Conservation (phyloP, 2,888 invertebrate genomes). For the Heteromyza rotundicornis region DNA sequence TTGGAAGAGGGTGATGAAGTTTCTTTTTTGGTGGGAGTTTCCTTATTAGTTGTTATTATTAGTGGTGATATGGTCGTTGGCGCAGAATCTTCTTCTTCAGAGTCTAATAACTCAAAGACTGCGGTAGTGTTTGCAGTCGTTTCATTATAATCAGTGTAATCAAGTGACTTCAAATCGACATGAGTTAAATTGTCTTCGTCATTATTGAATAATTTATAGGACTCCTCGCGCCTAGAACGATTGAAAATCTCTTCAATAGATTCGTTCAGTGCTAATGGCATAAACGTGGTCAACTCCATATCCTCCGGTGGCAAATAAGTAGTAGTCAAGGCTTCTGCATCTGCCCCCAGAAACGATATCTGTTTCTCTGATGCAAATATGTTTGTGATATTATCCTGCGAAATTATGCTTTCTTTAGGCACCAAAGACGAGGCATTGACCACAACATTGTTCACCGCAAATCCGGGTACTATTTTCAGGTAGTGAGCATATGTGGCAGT, state of each 20-base stretch:
- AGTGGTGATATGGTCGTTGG: background rate
- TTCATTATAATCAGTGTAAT: conserved; percentile 22
- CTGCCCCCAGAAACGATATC: conserved; percentile 20
- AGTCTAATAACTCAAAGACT: too few relatives aligned
- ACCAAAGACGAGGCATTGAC: conserved; percentile 56
- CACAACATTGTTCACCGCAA: conserved; percentile 60
- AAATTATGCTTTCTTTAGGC: conserved; percentile 53
- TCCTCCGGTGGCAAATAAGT: conserved; percentile 21
- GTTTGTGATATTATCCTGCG: conserved; percentile 55
- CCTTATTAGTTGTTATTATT: background rate
- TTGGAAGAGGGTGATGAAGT: conserved; percentile 19
- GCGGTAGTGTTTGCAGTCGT: conserved; percentile 5
- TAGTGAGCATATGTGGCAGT: conserved; percentile 61
- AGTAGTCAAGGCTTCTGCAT: background rate
- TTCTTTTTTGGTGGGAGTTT: conserved; percentile 17
- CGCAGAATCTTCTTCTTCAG: background rate
- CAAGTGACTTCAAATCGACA: conserved; percentile 26
- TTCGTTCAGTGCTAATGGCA: background rate
- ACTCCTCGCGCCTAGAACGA: conserved; percentile 40
- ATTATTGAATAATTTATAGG: conserved; percentile 13
- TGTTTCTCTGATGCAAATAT: conserved; percentile 53
- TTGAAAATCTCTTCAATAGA: conserved; percentile 20
- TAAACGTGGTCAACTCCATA: conserved; percentile 25
- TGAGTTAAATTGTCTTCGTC: conserved; percentile 34
- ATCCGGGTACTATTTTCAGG: conserved; percentile 59